phyloP scores from a whole-genome alignment of 2,797 vertebrate genomes.

The Cichlasoma orientale region DNA sequence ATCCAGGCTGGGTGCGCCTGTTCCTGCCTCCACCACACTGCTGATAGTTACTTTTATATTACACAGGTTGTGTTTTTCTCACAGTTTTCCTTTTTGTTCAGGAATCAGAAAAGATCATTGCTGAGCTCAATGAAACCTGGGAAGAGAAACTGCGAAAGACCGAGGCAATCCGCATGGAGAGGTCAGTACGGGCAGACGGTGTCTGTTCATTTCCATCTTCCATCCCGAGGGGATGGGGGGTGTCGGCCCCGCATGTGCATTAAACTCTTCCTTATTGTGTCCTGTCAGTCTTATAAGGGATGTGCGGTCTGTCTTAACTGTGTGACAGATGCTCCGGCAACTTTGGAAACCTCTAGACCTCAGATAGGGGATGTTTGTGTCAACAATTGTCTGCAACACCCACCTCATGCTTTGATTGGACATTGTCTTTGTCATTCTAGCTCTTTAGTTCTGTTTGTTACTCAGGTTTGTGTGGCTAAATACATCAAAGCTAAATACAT shows the following conservation, averaged over 20 bases:
- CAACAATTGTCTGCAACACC: conserved; percentile 3
- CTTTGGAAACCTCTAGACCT: neutral
- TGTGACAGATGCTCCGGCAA: neutral
- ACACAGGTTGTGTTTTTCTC: neutral
- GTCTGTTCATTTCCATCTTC: conserved; percentile 17
- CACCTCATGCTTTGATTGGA: neutral
- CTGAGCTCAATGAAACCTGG: conserved; percentile 99
- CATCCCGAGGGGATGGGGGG: neutral
- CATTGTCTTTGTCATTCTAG: neutral
- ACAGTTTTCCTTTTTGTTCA: conserved; percentile 57
- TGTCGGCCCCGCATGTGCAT: conserved; percentile 4
- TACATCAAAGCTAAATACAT: conserved; percentile 2
- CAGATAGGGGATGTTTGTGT: neutral
- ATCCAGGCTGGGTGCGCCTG: neutral
- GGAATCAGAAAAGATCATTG: conserved; percentile 99
- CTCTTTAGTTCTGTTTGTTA: neutral
- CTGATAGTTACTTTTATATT: neutral
- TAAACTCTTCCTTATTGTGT: conserved; percentile 7
- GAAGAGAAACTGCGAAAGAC: conserved; percentile 98
- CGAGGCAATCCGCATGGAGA: conserved; percentile 98
- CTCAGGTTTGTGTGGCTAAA: neutral
- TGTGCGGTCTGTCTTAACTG: neutral
- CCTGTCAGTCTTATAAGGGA: conserved; percentile 21
- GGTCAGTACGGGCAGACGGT: conserved; percentile 75
- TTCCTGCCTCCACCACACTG: neutral